These are phyloP conservation scores for Esox niger DNA, from an alignment of 2,113 vertebrate species.

Conservation along the genomic window DNA sequence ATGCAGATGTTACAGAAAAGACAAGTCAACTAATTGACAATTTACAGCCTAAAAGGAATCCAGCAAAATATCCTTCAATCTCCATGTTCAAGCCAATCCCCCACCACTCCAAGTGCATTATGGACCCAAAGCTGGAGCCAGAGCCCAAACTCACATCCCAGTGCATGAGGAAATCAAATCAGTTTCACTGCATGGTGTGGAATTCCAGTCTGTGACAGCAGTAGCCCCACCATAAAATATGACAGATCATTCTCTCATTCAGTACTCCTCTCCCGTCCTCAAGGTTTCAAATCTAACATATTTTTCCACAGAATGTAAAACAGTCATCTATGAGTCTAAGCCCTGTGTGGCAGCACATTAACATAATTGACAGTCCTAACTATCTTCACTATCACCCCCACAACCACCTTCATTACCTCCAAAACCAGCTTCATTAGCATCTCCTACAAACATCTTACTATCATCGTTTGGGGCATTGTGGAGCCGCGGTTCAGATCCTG, in stretches of 20 bases:
- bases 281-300: slow-evolving; percentile 40
- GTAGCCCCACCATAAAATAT: slow-evolving; percentile 62
- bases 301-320: slow-evolving; percentile 58
- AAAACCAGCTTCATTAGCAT: too few relatives aligned
- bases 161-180: slow-evolving; percentile 68
- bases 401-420: too few relatives aligned
- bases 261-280: slow-evolving; percentile 49
- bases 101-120: slow-evolving; percentile 31
- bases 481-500: too few relatives aligned
- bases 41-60: slow-evolving; percentile 7
- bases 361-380: too few relatives aligned
- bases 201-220: slow-evolving; percentile 60
- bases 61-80: slow-evolving; percentile 16
- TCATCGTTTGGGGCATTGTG: too few relatives aligned
- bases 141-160: slow-evolving; percentile 36
- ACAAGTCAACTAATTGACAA: slow-evolving; percentile 17
- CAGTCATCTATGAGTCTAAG: neutral
- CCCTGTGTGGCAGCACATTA: too few relatives aligned
- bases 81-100: slow-evolving; percentile 17
- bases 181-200: slow-evolving; percentile 56
- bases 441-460: too few relatives aligned
- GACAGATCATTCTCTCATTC: slow-evolving; percentile 54
- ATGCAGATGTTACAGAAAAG: neutral
- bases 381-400: too few relatives aligned
- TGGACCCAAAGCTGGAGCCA: slow-evolving; percentile 30